phyloP scores from a whole-genome alignment of 2,888 invertebrate genomes.

The Chrysolina oricalcia region DNA sequence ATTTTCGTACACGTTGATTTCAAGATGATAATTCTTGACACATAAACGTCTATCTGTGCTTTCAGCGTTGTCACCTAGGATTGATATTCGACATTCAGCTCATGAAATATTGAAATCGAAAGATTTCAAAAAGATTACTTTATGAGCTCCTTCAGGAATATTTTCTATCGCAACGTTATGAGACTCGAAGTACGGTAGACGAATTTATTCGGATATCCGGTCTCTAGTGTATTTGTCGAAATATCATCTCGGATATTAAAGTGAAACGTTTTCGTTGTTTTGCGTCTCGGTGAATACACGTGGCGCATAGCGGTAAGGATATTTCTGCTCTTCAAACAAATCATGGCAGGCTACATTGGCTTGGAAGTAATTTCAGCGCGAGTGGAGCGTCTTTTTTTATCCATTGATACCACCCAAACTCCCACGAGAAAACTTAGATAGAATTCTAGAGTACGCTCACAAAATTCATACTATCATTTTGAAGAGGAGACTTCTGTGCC shows the following conservation, averaged over 20 bases:
- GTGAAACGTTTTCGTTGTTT: constrained; percentile 53
- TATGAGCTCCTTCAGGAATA: constrained; percentile 2
- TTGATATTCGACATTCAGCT: neutral
- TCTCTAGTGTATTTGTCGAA: constrained; percentile 58
- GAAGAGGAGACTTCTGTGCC: too few species aligned
- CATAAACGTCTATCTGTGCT: too few species aligned
- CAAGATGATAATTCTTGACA: too few species aligned
- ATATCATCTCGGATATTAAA: constrained; percentile 63
- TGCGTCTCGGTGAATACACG: constrained; percentile 33
- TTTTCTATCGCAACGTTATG: constrained; percentile 55
- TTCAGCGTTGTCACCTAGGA: too few species aligned
- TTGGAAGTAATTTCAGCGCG: neutral
- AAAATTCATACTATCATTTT: too few species aligned
- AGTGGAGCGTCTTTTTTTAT: neutral
- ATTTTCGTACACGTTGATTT: too few species aligned
- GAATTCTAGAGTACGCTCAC: too few species aligned
- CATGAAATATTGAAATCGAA: neutral
- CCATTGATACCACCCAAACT: neutral
- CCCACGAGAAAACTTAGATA: too few species aligned
- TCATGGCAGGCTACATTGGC: neutral
- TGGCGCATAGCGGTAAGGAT: neutral
- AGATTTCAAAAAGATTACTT: neutral
- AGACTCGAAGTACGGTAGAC: constrained; percentile 61
- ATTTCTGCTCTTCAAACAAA: constrained; percentile 9
- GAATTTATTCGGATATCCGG: constrained; percentile 65